Percentiles rank a stretch among this genome's conserved stretches.
phyloP scores from a whole-genome alignment of 2,888 invertebrate species.

The Eupsilia transversa region DNA sequence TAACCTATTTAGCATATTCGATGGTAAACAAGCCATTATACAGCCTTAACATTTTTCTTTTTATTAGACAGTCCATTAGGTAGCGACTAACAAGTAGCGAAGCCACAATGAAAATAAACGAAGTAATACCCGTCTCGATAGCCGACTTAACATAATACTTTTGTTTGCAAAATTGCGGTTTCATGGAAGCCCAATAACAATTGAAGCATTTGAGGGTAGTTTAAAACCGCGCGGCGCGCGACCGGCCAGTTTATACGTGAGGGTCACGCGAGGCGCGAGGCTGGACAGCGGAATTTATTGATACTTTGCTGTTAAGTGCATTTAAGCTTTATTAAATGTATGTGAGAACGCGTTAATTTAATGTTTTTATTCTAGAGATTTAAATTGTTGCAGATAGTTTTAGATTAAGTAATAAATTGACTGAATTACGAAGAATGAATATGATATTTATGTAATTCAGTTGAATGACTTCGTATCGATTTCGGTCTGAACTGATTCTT shows the following conservation, averaged over 20 bases:
- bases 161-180: conserved; percentile 57
- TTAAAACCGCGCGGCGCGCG: conserved; percentile 54
- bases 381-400: not conserved
- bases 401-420: not conserved
- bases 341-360: conserved; percentile 1
- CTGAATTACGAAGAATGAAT: too few species aligned
- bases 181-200: conserved; percentile 66
- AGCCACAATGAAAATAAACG: conserved; percentile 64
- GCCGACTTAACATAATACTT: conserved; percentile 53
- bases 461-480: not conserved
- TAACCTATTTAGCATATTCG: conserved; percentile 45
- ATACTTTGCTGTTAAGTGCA: conserved; percentile 39
- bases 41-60: conserved; percentile 25
- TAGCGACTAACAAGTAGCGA: conserved; percentile 38
- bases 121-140: conserved; percentile 60
- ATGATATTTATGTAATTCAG: not conserved
- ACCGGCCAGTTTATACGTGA: conserved; percentile 65
- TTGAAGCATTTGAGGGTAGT: conserved; percentile 69
- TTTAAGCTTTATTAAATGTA: conserved; percentile 19
- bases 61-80: conserved; percentile 39
- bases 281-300: conserved; percentile 65
- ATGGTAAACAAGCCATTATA: conserved; percentile 47
- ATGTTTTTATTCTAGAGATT: not conserved
- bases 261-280: conserved; percentile 74
- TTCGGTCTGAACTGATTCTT: not conserved